These are phyloP conservation scores for Steromphala cineraria DNA, from an alignment of 2,888 invertebrate species.

Conservation along the genomic window DNA sequence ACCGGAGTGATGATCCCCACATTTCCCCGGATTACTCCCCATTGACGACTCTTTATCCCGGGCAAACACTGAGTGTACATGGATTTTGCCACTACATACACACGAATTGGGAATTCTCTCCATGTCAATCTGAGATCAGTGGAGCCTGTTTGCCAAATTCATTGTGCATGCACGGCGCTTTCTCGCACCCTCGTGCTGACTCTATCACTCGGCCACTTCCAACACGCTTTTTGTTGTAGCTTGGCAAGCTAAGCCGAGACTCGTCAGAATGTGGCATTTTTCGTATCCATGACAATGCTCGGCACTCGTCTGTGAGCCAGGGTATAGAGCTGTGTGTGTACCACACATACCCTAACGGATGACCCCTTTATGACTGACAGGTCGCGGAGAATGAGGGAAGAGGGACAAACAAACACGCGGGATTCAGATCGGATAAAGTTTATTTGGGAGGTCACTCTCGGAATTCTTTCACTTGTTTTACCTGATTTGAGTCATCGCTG, in stretches of 20 bases:
- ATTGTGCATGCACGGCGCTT: constrained; percentile 16
- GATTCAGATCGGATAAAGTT: background rate
- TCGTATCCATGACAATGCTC: constrained; percentile 18
- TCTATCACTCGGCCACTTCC: background rate
- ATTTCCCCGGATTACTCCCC: constrained; percentile 17
- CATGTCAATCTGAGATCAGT: constrained; percentile 3
- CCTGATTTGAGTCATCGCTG: background rate
- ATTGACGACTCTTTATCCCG: constrained; percentile 10
- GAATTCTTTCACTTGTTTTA: background rate
- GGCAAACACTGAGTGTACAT: constrained; percentile 18
- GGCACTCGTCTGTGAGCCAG: background rate
- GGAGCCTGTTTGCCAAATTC: background rate
- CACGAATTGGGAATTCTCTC: constrained; percentile 16
- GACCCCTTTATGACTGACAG: constrained; percentile 15
- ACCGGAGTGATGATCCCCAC: constrained; percentile 14
- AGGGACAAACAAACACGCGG: background rate
- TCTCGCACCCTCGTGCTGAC: background rate
- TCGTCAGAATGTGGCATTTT: background rate
- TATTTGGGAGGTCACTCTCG: background rate
- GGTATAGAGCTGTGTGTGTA: background rate
- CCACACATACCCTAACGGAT: background rate
- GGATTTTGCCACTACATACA: background rate
- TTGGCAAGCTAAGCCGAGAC: background rate
- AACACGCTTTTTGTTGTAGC: background rate
- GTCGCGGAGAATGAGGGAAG: background rate